Evolutionary conservation across 2,113 vertebrate species (phyloP).

Genomic region (Rallus limicola): DNA sequence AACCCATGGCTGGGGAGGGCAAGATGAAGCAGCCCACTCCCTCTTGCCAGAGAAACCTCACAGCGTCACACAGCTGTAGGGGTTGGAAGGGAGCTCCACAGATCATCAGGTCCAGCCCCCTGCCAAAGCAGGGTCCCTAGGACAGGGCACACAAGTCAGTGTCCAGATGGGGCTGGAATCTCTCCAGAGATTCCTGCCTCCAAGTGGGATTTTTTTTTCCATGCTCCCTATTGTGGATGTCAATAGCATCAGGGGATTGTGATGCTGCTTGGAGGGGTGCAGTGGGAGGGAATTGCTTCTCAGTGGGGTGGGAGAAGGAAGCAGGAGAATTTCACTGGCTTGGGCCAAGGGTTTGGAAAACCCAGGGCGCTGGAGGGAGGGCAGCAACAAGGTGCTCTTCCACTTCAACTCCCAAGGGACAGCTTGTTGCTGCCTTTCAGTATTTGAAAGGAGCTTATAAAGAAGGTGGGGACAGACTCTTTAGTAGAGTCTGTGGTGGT

Average conservation of each 20-base stretch:
- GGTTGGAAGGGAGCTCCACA: too few relatives aligned
- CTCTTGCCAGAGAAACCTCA: not conserved
- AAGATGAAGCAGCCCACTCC: not conserved
- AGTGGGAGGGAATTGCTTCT: not conserved
- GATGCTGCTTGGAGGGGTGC: not conserved
- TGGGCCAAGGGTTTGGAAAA: not conserved
- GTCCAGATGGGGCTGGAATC: too few relatives aligned
- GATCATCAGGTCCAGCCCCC: too few relatives aligned
- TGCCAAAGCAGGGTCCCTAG: too few relatives aligned
- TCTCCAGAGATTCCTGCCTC: too few relatives aligned
- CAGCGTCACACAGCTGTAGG: too few relatives aligned
- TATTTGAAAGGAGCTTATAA: not conserved
- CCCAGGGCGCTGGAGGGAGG: not conserved
- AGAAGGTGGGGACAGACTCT: not conserved
- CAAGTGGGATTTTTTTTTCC: not conserved
- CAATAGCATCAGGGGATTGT: not conserved
- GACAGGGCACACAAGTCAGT: too few relatives aligned
- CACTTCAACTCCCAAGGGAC: not conserved
- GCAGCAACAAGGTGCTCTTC: not conserved
- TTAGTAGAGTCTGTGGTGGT: accelerated
- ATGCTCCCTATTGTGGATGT: not conserved
- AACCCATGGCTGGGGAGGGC: not conserved
- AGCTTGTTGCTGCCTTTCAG: not conserved
- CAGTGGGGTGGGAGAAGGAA: not conserved
- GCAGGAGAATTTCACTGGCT: not conserved